Conservation (phyloP, 2,888 invertebrate genomes). For the Serrognathus titanus region DNA sequence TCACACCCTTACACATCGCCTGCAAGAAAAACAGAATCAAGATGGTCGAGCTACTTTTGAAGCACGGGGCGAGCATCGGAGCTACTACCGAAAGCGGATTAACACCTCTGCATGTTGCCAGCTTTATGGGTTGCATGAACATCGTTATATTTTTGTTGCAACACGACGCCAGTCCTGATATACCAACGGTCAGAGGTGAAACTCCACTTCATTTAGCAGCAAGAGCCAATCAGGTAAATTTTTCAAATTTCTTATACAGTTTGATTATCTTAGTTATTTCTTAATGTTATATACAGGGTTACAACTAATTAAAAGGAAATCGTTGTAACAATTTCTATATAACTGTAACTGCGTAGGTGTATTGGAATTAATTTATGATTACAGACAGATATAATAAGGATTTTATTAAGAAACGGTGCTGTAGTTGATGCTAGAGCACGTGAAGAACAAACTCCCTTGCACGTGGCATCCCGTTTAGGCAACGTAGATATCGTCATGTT, state of each 20-base stretch:
- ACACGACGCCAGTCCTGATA: slow-evolving; percentile 90
- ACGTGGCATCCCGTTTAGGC: slow-evolving; percentile 92
- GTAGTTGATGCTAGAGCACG: slow-evolving; percentile 64
- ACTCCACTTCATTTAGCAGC: slow-evolving; percentile 96
- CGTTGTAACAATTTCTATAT: too few relatives aligned
- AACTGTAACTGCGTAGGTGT: too few relatives aligned
- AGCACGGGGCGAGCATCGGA: slow-evolving; percentile 85
- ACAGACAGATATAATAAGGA: slow-evolving; percentile 87
- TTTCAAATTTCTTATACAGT: too few relatives aligned
- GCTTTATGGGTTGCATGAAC: slow-evolving; percentile 99
- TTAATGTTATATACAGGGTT: too few relatives aligned
- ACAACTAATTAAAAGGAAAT: neutral
- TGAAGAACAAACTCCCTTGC: slow-evolving; percentile 95
- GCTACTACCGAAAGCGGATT: slow-evolving; percentile 78
- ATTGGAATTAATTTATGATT: slow-evolving; percentile 10
- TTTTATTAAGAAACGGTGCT: slow-evolving; percentile 90
- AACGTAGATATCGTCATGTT: slow-evolving; percentile 95
- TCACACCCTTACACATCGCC: slow-evolving; percentile 96
- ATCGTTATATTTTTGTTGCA: slow-evolving; percentile 94
- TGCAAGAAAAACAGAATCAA: slow-evolving; percentile 98
- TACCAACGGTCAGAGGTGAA: slow-evolving; percentile 93
- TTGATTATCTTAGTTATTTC: too few relatives aligned
- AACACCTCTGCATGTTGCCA: slow-evolving; percentile 95
- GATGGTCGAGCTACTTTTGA: slow-evolving; percentile 90
- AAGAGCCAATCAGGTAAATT: slow-evolving; percentile 78